Evolutionary conservation across 2,888 invertebrate genomes (phyloP).

Genomic region (Glaucopsyche alexis): DNA sequence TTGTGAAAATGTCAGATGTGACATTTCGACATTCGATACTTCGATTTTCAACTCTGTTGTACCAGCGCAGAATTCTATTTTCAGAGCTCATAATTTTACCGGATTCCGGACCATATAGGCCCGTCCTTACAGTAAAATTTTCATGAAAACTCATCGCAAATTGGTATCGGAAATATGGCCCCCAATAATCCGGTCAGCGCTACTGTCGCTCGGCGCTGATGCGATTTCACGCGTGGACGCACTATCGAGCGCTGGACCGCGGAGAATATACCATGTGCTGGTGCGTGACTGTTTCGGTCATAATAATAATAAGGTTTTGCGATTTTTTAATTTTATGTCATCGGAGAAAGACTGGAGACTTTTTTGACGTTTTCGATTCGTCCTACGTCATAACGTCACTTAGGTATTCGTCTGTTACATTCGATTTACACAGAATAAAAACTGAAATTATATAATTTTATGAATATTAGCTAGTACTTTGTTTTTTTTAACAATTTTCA

Average conservation of each 20-base stretch:
- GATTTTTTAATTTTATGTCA: background rate
- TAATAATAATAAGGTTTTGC: background rate
- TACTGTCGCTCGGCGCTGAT: constrained; percentile 56
- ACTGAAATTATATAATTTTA: background rate
- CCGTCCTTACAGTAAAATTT: background rate
- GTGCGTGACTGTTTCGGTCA: background rate
- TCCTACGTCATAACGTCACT: no score
- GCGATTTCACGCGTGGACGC: constrained; percentile 56
- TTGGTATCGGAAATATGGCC: constrained; percentile 37
- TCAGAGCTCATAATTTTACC: no score
- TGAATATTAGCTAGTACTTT: background rate
- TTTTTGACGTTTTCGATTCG: no score
- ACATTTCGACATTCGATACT: no score
- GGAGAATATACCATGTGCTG: constrained; percentile 1
- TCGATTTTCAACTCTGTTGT: no score
- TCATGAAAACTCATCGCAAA: constrained; percentile 16
- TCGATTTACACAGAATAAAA: background rate
- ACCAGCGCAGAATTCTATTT: no score
- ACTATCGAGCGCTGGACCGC: background rate
- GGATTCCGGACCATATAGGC: no score
- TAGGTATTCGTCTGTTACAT: no score
- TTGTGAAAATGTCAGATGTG: no score
- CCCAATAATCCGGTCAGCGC: constrained; percentile 52
- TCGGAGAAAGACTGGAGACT: background rate
- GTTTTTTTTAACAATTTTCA: no score